Evolutionary conservation across 2,888 invertebrate species (phyloP).

Genomic region (Synergus japonicus): DNA sequence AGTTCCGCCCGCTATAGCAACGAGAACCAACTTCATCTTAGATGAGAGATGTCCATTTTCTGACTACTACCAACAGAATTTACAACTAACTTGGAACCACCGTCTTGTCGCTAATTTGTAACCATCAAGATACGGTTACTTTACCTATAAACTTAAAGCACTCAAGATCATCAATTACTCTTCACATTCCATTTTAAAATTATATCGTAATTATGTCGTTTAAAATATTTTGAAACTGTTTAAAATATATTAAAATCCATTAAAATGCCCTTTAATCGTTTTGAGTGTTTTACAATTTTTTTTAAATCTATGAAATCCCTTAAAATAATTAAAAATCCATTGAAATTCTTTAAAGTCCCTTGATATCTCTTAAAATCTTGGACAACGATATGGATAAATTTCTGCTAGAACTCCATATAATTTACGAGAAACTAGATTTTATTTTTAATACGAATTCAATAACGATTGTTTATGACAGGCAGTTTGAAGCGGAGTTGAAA

Average conservation of each 20-base stretch:
- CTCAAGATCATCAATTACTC: neutral
- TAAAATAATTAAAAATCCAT: no score
- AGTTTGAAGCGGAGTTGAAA: neutral
- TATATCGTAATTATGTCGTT: no score
- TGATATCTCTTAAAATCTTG: no score
- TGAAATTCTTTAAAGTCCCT: no score
- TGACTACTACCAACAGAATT: neutral
- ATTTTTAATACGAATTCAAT: neutral
- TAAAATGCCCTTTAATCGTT: no score
- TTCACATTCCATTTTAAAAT: neutral
- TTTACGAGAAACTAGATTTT: neutral
- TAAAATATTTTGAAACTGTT: no score
- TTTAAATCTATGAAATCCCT: no score
- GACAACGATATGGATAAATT: no score
- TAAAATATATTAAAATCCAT: no score
- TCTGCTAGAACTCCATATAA: no score
- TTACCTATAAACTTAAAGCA: neutral
- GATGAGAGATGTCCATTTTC: constrained; percentile 10
- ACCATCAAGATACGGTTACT: neutral
- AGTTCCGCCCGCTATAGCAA: neutral
- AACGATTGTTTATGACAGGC: neutral
- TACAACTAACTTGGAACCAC: neutral
- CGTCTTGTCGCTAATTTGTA: neutral
- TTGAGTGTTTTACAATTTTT: no score
- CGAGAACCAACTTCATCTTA: neutral